Base-by-base conservation (phyloP, 2,797 vertebrate genomes). In the Eospalax fontanierii region DNA sequence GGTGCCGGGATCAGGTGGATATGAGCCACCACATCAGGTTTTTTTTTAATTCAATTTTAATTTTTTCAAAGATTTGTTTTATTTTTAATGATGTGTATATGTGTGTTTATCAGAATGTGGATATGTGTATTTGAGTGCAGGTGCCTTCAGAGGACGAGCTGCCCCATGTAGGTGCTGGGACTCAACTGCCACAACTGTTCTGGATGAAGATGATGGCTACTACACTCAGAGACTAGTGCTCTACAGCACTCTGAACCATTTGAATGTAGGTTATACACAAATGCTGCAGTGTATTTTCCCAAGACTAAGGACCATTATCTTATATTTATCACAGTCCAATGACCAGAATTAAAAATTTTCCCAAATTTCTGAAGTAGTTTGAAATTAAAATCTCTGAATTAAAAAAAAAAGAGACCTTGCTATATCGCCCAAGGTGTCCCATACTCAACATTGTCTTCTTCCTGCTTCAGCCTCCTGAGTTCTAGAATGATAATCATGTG, bases 351-450 rank as follows among this genome's bases (percentile, higher is more conserved):
- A 80, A 59, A 59, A 91, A 70, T 87, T 54, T 75, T 74, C 30
- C 43, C 46, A 82, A 83, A 80, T 35, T 59, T 28, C 30, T 70
- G 63, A 84, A 74, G 66, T 84, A 70, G 46, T 54, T 88, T 93
- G 61, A 66, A 66, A 83, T 33, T 74, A 11, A 86, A 86, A 59
- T 82, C 61, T 19, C 65, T 61, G 35, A 35, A 28, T 24, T 7
- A 50, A 50, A 50, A 50, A 50, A 9, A 54, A 83, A 10, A 8
- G 33, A 18, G 35, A 38, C 71, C 50, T 40, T 73, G 66, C 19
- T 59, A 30, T 5, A 73, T 59, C 65, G 68, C 26, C 46, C 4
- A 16, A 11, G 46, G 15, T 82, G 24, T 11, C 5, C 8, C 24
- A 54, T 38, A 26, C 83, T 57, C 40, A 66, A 18, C 28, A 19